Evolutionary conservation across 2,113 vertebrate species (phyloP), one percentile per base, ranked within the genome.

Genomic region (Bombycilla garrulus): DNA sequence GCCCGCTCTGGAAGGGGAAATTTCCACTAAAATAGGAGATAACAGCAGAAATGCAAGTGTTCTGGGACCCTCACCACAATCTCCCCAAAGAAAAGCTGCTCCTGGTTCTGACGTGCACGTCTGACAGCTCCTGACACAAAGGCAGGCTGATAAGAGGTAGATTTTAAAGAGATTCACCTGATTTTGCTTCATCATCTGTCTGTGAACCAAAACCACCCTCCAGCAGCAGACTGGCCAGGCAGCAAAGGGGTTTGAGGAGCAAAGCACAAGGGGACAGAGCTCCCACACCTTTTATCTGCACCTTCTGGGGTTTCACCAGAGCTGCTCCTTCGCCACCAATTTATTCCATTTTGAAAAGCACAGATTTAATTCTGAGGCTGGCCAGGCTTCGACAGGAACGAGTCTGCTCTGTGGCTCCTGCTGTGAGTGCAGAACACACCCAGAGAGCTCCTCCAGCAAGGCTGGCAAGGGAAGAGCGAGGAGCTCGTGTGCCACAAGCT

Each of bases 1-100:
- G 96, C 77, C 94, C 60, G 54, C 47, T 54, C 40, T 80, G 88
- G 79, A n/a, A 62, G 26, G 87, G 94, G 92, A 96, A 88, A 94
- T 81, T 89, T 96, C 93, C 91, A 91, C 85, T 65, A 22, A 5
- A 29, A 7, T 58, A 29, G 73, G 79, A 85, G 92, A 24, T 15
- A n/a, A 62, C 53, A 53, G 70, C 92, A 28, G 54, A 90, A 96
- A 94, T 86, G 48, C 90, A 78, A 81, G 74, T 26, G 73, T 12
- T 20, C 7, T 2, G 67, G 85, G 65, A 67, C 58, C n/a, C 86
- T 93, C 77, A 6, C 19, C 86, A 6, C 12, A 0, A 3, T 5
- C 31, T 22, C 25, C 40, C 40, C 36, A 7, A 24, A 31, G 44
- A 9, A 36, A 53, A 76, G 38, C 17, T 2, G 57, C 1, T 16